phyloP scores from a whole-genome alignment of 2,797 vertebrate species.

The Hypotaenidia philippensis region DNA sequence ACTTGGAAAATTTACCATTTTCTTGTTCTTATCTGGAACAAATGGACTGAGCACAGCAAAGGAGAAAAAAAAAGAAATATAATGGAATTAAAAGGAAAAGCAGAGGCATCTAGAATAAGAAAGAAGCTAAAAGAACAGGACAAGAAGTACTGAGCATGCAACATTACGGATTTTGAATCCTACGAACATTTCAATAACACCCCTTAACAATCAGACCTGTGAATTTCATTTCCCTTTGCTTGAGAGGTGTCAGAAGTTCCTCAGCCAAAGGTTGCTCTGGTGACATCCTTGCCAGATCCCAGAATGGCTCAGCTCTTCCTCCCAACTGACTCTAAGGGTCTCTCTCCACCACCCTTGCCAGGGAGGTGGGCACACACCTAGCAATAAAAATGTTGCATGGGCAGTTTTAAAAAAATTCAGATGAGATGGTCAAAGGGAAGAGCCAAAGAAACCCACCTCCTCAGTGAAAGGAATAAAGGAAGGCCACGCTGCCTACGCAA shows the following conservation, averaged over 20 bases:
- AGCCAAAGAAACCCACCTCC: not conserved
- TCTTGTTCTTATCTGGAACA: not conserved
- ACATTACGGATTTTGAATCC: not conserved
- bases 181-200: not conserved
- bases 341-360: not conserved
- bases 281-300: not conserved
- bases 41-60: not conserved
- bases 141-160: not conserved
- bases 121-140: not conserved
- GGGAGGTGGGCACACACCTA: not conserved
- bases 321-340: not conserved
- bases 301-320: not conserved
- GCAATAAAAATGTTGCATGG: accelerated
- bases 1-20: not conserved
- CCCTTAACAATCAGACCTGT: not conserved
- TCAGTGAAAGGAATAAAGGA: not conserved
- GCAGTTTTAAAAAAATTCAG: not conserved
- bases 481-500: not conserved
- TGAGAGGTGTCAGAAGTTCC: not conserved
- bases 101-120: not conserved
- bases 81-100: not conserved
- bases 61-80: not conserved
- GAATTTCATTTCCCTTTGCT: not conserved
- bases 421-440: not conserved
- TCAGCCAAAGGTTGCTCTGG: not conserved